Evolutionary conservation across 2,888 invertebrate genomes (phyloP), one percentile per base, ranked within the genome.

Genomic region (Mallateleia sp.): DNA sequence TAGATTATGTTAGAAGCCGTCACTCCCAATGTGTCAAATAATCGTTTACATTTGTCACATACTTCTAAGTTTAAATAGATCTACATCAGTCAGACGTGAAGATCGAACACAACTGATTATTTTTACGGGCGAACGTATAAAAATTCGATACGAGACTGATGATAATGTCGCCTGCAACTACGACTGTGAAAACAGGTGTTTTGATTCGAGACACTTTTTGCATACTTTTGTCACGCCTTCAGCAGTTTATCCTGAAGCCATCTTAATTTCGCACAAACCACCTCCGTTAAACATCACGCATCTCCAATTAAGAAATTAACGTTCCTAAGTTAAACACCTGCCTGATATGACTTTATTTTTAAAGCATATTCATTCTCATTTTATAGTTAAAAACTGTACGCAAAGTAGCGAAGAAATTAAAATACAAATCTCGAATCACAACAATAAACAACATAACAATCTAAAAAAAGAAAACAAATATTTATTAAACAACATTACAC

Each of bases 21-120:
- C 34, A 14, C 34, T 34, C 20, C 25, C 9, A 58, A 58, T 34
- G 11, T 20, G 34, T 58, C 20, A 58, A 58, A 58, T 58, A 58
- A 34, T 20, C 58, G 58, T 34, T 58, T 58, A 58, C 24, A 58
- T 58, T 58, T 58, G 58, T 58, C 58, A 18, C 22, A 24, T 38
- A 38, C 14, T 38, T 38, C 38, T 38, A 9, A 9, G 38, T 38
- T 38, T 20, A 8, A 20, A 58, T 34, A 32, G 28, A 56, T 32
- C n/a, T n/a, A 32, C 32, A 32, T 56, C 32, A 56, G 32, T 56
- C 56, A 56, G n/a, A 58, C 34, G 22, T 58, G 11, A 25, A 54
- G 54, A 54, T 54, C 38, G 8, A 38, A 14, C 38, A 11, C 11
- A 2, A 38, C 8, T 9, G 38, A 38, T 38, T 11, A 38, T 9